phyloP scores from a whole-genome alignment of 2,888 invertebrate species.

The Serrognathus titanus region DNA sequence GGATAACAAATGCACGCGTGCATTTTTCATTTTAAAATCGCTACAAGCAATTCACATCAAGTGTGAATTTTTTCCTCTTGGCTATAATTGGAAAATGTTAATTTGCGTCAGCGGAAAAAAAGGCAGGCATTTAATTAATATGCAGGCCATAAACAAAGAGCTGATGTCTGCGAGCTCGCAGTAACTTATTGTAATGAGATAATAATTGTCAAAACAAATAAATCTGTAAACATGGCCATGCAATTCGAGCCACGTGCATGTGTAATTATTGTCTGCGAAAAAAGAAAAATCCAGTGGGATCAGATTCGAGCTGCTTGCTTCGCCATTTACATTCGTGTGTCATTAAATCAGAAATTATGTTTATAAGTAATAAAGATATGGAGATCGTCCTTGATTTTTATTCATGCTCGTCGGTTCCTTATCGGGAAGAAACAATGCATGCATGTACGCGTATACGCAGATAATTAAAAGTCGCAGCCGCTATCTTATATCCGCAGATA shows the following conservation, averaged over 20 bases:
- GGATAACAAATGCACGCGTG: too few species aligned
- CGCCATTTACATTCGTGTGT: conserved; percentile 21
- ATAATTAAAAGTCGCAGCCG: background rate
- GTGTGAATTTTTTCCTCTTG: too few species aligned
- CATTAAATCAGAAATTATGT: conserved; percentile 21
- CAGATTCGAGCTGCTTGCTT: background rate
- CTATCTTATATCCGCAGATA: background rate
- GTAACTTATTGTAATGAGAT: too few species aligned
- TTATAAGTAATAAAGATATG: conserved; percentile 21
- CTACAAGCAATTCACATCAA: too few species aligned
- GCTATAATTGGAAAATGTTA: too few species aligned
- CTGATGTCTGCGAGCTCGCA: too few species aligned
- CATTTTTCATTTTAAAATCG: too few species aligned
- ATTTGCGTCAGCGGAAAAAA: too few species aligned
- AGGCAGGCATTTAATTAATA: too few species aligned
- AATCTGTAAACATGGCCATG: background rate
- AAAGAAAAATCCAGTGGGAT: background rate
- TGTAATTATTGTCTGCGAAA: background rate
- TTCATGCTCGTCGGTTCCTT: conserved; percentile 13
- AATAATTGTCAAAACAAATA: background rate
- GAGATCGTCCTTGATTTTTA: conserved; percentile 21
- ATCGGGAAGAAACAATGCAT: conserved; percentile 16
- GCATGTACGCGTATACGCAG: background rate
- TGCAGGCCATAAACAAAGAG: too few species aligned
- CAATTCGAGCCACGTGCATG: background rate